phyloP scores from a whole-genome alignment of 2,113 vertebrate genomes.

The Origma solitaria region DNA sequence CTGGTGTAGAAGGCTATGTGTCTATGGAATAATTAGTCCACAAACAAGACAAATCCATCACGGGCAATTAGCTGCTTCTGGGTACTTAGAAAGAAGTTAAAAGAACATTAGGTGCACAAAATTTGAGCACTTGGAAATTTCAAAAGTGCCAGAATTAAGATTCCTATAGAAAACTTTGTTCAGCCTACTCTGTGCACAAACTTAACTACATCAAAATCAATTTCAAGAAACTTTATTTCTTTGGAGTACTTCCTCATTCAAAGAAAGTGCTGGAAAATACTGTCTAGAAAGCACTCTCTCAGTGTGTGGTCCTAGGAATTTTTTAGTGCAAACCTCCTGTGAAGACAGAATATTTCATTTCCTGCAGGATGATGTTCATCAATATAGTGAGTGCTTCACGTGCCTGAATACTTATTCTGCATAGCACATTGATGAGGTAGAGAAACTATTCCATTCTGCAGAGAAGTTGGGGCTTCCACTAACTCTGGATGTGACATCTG shows the following conservation, averaged over 20 bases:
- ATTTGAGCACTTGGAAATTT: background rate
- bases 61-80: background rate
- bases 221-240: background rate
- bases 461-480: background rate
- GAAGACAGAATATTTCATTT: conserved; percentile 16
- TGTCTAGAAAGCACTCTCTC: background rate
- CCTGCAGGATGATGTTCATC: background rate
- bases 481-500: background rate
- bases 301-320: background rate
- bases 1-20: background rate
- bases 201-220: background rate
- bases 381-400: background rate
- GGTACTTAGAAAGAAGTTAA: background rate
- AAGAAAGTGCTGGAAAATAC: background rate
- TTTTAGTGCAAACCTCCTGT: background rate
- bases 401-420: background rate
- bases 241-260: background rate
- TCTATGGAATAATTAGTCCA: background rate
- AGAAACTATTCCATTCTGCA: background rate
- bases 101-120: background rate
- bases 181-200: background rate
- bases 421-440: background rate
- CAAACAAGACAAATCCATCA: background rate
- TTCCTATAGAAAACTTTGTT: background rate
- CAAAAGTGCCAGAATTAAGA: background rate